Evolutionary conservation across 2,797 vertebrate species (phyloP).

Genomic region (Aratinga solstitialis): DNA sequence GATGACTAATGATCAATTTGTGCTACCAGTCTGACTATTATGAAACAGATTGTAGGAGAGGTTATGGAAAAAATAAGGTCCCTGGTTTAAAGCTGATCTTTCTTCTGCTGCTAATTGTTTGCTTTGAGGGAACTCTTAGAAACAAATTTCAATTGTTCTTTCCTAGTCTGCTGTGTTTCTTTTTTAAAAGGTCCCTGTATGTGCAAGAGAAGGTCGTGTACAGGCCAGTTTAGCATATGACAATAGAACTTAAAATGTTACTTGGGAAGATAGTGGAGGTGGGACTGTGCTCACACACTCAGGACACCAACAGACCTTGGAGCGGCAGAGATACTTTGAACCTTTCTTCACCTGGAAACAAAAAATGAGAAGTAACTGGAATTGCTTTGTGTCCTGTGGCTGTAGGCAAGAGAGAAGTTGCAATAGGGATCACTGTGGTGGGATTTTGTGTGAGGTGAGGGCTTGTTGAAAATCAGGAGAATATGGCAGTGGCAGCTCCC

Average conservation of each 20-base stretch:
- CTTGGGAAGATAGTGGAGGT: not conserved
- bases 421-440: not conserved
- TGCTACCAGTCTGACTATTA: not conserved
- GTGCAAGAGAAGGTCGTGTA: not conserved
- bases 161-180: not conserved
- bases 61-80: fast-evolving
- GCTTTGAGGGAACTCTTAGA: not conserved
- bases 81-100: not conserved
- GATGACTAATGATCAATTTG: not conserved
- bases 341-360: not conserved
- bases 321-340: not conserved
- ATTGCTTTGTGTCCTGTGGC: not conserved
- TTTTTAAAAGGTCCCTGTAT: not conserved
- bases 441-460: not conserved
- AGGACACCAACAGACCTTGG: not conserved
- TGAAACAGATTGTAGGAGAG: not conserved
- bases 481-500: not conserved
- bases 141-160: not conserved
- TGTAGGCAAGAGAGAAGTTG: not conserved
- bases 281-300: not conserved
- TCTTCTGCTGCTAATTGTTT: not conserved
- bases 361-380: not conserved
- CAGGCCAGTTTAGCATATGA: not conserved
- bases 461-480: not conserved
- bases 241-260: not conserved